Evolutionary conservation across 2,113 vertebrate species (phyloP).

Genomic region (Oceanodroma tethys): DNA sequence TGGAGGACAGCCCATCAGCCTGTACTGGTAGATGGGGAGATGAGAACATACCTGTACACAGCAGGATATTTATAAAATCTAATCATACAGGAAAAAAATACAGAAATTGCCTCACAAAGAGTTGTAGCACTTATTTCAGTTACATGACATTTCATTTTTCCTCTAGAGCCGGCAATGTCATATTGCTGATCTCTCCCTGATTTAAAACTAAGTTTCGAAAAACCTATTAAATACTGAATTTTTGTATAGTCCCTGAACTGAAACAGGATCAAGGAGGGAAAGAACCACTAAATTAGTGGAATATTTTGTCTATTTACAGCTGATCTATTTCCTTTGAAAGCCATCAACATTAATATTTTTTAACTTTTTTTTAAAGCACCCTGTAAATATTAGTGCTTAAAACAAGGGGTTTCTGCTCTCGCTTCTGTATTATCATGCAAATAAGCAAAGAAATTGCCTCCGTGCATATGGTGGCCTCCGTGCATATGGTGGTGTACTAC

Average conservation of each 20-base stretch:
- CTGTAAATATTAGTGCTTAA: background rate
- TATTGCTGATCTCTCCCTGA: background rate
- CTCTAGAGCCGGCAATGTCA: background rate
- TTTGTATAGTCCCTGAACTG: background rate
- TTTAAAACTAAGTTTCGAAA: slow-evolving; percentile 1
- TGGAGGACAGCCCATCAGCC: background rate
- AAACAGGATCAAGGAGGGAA: background rate
- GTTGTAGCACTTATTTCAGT: background rate
- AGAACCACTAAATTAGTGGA: background rate
- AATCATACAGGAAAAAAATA: background rate
- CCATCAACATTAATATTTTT: background rate
- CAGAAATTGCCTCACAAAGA: background rate
- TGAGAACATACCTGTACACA: slow-evolving; percentile 7
- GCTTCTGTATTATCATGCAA: background rate
- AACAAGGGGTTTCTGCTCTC: background rate
- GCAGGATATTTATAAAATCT: slow-evolving; percentile 29
- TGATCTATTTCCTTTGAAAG: background rate
- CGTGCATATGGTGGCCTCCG: background rate
- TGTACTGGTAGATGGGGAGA: background rate
- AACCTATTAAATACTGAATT: background rate
- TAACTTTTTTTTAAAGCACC: background rate
- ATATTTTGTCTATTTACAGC: background rate
- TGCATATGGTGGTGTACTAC: no score
- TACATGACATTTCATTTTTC: slow-evolving; percentile 37
- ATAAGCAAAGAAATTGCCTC: background rate